phyloP scores from a whole-genome alignment of 2,888 invertebrate genomes.

The Ernsta delagoae region DNA sequence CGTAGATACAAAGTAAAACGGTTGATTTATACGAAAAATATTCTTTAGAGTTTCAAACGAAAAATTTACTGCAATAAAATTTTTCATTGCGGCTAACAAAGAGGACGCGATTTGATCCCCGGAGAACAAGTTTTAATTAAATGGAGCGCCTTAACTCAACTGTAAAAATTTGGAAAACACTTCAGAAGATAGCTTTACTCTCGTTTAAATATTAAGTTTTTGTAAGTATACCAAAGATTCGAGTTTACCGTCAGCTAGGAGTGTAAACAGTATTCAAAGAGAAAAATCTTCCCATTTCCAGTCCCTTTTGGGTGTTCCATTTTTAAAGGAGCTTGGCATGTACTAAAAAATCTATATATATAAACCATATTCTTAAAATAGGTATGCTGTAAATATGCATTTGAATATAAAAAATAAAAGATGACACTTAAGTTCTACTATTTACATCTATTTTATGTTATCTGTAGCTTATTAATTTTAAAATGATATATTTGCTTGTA shows the following conservation, averaged over 20 bases:
- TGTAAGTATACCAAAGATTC: constrained; percentile 17
- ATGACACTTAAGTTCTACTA: too few relatives aligned
- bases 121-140: constrained; percentile 70
- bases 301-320: constrained; percentile 1
- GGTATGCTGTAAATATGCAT: too few relatives aligned
- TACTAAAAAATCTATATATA: too few relatives aligned
- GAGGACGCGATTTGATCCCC: constrained; percentile 39
- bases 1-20: constrained; percentile 26
- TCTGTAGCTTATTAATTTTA: too few relatives aligned
- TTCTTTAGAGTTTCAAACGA: constrained; percentile 26
- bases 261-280: constrained; percentile 2
- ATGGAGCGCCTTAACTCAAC: constrained; percentile 59
- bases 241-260: constrained; percentile 6
- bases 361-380: too few relatives aligned
- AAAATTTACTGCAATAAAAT: constrained; percentile 28
- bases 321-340: not conserved
- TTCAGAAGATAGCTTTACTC: constrained; percentile 58
- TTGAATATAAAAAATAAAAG: too few relatives aligned
- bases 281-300: not conserved
- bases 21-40: constrained; percentile 35
- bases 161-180: constrained; percentile 60
- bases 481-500: too few relatives aligned
- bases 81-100: constrained; percentile 26
- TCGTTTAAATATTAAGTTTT: constrained; percentile 19
- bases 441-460: too few relatives aligned